These are phyloP conservation scores for Sphaerolaimus hirsutus DNA, from an alignment of 2,888 invertebrate species.

Conservation along the genomic window DNA sequence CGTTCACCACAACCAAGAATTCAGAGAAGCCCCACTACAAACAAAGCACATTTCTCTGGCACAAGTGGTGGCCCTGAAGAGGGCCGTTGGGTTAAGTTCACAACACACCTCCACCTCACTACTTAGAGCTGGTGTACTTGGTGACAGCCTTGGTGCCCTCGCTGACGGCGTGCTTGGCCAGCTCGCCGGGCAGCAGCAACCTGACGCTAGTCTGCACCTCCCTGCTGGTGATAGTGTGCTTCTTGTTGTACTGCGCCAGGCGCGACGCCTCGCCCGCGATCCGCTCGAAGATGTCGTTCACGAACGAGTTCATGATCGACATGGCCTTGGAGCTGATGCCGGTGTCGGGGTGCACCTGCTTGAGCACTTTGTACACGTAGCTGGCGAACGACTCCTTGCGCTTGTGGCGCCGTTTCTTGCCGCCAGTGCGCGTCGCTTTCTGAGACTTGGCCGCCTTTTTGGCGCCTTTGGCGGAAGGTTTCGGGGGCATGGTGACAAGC, in stretches of 20 bases:
- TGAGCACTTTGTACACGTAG: constrained; percentile 40
- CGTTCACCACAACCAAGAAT: no score
- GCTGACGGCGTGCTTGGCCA: no score
- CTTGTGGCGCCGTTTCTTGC: constrained; percentile 20
- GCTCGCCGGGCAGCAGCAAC: no score
- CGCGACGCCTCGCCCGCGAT: constrained; percentile 36
- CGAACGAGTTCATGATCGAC: constrained; percentile 49
- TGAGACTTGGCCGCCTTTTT: constrained; percentile 20
- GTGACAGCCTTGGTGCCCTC: no score
- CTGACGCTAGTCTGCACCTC: no score
- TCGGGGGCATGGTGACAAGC: constrained; percentile 15
- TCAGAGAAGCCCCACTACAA: no score
- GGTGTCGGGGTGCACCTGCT: constrained; percentile 38
- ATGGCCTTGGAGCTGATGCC: constrained; percentile 46
- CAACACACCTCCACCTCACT: no score
- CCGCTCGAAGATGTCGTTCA: constrained; percentile 47
- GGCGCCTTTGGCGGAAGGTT: constrained; percentile 18
- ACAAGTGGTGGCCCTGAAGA: no score
- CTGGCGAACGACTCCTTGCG: constrained; percentile 34
- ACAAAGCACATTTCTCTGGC: no score
- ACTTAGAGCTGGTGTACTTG: no score
- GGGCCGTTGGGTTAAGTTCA: no score
- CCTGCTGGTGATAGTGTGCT: constrained; percentile 41
- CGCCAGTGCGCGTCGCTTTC: constrained; percentile 9
- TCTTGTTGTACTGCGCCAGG: constrained; percentile 40